Evolutionary conservation across 2,888 invertebrate genomes (phyloP).

Genomic region (Scaptomyza reducta): DNA sequence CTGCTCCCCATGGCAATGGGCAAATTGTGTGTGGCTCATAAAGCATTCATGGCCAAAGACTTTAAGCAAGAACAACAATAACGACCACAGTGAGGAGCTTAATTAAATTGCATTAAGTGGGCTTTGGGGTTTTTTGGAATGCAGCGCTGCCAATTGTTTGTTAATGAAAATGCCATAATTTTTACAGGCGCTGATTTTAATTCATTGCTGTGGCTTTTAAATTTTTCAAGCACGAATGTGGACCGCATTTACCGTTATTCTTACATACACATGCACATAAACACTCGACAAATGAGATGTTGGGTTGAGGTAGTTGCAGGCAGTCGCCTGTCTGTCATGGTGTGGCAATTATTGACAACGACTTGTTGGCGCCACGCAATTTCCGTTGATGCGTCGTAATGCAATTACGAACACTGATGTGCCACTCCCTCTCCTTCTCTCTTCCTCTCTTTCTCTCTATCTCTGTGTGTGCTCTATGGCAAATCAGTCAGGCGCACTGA

Average conservation of each 20-base stretch:
- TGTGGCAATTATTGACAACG: conserved; percentile 65
- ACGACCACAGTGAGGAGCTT: conserved; percentile 37
- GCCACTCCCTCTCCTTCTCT: not conserved
- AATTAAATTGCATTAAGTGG: conserved; percentile 62
- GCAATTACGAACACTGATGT: conserved; percentile 58
- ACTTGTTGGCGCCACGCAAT: conserved; percentile 70
- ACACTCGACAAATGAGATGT: not conserved
- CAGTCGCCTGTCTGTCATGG: conserved; percentile 13
- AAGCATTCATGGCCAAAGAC: conserved; percentile 55
- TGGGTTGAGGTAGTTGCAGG: not conserved
- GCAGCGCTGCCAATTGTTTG: conserved; percentile 44
- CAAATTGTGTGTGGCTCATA: conserved; percentile 33
- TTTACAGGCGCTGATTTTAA: conserved; percentile 59
- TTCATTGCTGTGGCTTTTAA: conserved; percentile 62
- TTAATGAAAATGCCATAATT: conserved; percentile 65
- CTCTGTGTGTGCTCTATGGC: conserved; percentile 1
- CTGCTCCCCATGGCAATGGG: conserved; percentile 18
- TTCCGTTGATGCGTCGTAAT: conserved; percentile 68
- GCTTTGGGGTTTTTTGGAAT: conserved; percentile 33
- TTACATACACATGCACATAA: conserved; percentile 8
- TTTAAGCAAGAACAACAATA: conserved; percentile 33
- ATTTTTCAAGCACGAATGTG: conserved; percentile 25
- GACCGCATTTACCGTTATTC: conserved; percentile 29
- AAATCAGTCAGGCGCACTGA: conserved; percentile 59
- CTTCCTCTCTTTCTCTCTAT: not conserved